Conservation (phyloP, 2,888 invertebrate genomes). For the Calliphora vomitoria region DNA sequence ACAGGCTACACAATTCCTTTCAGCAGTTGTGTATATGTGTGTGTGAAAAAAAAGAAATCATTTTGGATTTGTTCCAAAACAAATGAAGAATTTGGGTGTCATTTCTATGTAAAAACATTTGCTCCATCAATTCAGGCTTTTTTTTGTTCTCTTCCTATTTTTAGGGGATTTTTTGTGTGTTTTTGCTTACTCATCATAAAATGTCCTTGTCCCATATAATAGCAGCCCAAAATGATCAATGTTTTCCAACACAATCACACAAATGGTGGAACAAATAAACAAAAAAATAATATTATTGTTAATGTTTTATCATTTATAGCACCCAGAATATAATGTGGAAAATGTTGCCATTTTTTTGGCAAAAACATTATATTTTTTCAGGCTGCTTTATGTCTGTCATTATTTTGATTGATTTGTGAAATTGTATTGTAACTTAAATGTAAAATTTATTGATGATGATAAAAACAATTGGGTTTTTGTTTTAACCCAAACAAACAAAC, state of each 20-base stretch:
- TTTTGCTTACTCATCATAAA: constrained; percentile 72
- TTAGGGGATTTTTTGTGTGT: background rate
- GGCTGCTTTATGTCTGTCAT: constrained; percentile 48
- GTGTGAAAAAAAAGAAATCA: background rate
- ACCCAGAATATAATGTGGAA: constrained; percentile 24
- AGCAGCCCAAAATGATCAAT: constrained; percentile 69
- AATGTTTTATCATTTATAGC: constrained; percentile 58
- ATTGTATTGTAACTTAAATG: constrained; percentile 25
- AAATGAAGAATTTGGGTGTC: constrained; percentile 72
- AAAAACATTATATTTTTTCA: constrained; percentile 18
- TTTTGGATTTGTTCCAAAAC: constrained; percentile 71
- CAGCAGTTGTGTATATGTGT: background rate
- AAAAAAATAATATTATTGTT: constrained; percentile 33
- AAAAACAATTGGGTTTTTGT: constrained; percentile 22
- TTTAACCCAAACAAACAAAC: constrained; percentile 2
- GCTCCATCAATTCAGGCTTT: constrained; percentile 21
- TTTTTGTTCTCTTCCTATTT: background rate
- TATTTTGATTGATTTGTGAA: constrained; percentile 65
- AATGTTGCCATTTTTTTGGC: constrained; percentile 23
- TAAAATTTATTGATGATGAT: constrained; percentile 37
- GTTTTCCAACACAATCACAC: constrained; percentile 24
- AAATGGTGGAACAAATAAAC: background rate
- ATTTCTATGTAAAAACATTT: constrained; percentile 41
- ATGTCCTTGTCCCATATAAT: constrained; percentile 73
- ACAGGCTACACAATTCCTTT: constrained; percentile 15